These are phyloP conservation scores for Zaprionus capensis DNA, from an alignment of 1,140 invertebrate genomes.

Conservation along the genomic window DNA sequence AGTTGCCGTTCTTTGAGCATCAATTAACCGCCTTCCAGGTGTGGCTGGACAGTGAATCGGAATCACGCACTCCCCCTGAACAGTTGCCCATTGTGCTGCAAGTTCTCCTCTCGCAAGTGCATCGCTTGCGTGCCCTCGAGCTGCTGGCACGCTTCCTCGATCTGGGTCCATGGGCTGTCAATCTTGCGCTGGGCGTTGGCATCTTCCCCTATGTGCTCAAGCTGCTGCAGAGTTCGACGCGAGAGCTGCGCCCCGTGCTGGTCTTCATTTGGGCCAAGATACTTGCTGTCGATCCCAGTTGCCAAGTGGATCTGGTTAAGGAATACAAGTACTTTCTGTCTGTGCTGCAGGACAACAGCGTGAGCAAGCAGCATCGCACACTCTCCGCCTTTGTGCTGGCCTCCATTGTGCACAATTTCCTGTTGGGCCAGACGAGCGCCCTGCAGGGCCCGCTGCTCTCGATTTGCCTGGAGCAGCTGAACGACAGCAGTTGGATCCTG, in stretches of 20 bases:
- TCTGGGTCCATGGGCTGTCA: constrained; percentile 98
- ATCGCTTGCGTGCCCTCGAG: constrained; percentile 96
- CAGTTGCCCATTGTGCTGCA: constrained; percentile 99
- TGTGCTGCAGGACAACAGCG: constrained; percentile 93
- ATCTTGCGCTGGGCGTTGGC: constrained; percentile 97
- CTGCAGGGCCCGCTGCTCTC: constrained; percentile 94
- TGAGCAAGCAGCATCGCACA: constrained; percentile 93
- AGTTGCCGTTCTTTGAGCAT: constrained; percentile 98
- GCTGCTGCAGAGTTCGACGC: constrained; percentile 95
- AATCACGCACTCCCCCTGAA: constrained; percentile 93
- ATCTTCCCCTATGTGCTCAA: constrained; percentile 99
- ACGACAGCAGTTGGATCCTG: constrained; percentile 87
- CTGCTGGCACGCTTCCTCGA: constrained; percentile 97
- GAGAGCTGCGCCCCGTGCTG: constrained; percentile 95
- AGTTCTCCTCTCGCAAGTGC: constrained; percentile 98
- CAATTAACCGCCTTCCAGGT: constrained; percentile 99
- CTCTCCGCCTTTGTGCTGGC: constrained; percentile 96
- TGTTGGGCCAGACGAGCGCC: constrained; percentile 93
- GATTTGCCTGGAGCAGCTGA: constrained; percentile 93
- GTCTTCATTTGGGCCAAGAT: constrained; percentile 99
- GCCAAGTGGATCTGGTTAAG: constrained; percentile 97
- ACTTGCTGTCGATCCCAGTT: constrained; percentile 97
- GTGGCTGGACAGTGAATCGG: constrained; percentile 93
- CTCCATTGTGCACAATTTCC: constrained; percentile 95
- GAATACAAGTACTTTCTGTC: constrained; percentile 98